Evolutionary conservation across 2,797 vertebrate genomes (phyloP).

Genomic region (Ptychadena robeensis): DNA sequence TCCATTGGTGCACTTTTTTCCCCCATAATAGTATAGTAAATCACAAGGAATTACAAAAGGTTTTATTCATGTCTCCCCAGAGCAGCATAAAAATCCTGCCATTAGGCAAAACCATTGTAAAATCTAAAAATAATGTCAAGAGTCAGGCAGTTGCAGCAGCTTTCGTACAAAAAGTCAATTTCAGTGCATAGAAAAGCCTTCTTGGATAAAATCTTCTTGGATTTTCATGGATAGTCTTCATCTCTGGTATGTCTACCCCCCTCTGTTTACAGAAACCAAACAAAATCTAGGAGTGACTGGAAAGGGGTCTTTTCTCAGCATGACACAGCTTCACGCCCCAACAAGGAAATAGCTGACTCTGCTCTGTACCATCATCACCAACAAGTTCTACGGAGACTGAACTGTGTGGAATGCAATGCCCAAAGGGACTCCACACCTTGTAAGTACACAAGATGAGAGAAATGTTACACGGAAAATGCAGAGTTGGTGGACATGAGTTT

Average conservation of each 20-base stretch:
- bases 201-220: too few species aligned
- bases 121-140: background rate
- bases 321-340: slow-evolving; percentile 13
- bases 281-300: background rate
- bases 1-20: too few species aligned
- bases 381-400: slow-evolving; percentile 21
- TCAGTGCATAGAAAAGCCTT: background rate
- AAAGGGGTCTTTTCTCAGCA: slow-evolving; percentile 24
- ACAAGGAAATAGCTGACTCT: slow-evolving; percentile 2
- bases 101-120: background rate
- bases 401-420: slow-evolving; percentile 40
- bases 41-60: background rate
- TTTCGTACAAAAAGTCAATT: too few species aligned
- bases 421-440: slow-evolving; percentile 24
- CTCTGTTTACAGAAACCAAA: background rate
- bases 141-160: too few species aligned
- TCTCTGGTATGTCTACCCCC: background rate
- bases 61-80: background rate
- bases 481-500: background rate
- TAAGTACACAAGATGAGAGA: background rate
- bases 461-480: too few species aligned
- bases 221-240: background rate
- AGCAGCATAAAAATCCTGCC: background rate
- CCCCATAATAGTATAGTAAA: too few species aligned
- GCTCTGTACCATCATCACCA: background rate